Conservation (phyloP, 2,797 vertebrate genomes). For the Orestias chungarensis region DNA sequence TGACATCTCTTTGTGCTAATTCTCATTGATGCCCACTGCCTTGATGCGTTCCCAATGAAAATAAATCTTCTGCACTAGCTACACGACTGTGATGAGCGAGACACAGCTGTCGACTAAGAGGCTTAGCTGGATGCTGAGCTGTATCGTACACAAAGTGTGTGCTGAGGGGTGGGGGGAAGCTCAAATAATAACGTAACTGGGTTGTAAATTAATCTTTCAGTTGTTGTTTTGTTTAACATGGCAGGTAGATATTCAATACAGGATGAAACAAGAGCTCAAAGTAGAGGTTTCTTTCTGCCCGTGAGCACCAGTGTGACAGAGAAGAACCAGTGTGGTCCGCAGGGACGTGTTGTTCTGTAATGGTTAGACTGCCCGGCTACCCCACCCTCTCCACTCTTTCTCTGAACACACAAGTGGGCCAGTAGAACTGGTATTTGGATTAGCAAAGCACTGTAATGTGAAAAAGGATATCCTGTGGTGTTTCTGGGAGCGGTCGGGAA, state of each 20-base stretch:
- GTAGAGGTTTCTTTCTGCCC: conserved; percentile 5
- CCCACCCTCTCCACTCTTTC: conserved; percentile 55
- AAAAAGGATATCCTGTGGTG: conserved; percentile 64
- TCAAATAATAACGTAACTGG: conserved; percentile 25
- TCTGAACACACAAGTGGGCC: conserved; percentile 45
- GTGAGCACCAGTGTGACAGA: not conserved
- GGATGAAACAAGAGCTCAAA: conserved; percentile 8
- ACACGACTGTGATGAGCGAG: conserved; percentile 43
- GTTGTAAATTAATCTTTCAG: not conserved
- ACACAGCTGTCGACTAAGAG: conserved; percentile 58
- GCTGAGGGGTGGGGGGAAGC: not conserved
- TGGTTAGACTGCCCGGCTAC: conserved; percentile 30
- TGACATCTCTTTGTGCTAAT: not conserved
- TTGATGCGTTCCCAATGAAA: conserved; percentile 23
- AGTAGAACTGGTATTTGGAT: conserved; percentile 69
- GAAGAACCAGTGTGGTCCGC: conserved; percentile 27
- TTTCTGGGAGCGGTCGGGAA: conserved; percentile 61
- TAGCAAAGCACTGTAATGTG: conserved; percentile 44
- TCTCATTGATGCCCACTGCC: conserved; percentile 4
- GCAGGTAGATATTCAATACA: not conserved
- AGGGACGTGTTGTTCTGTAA: conserved; percentile 40
- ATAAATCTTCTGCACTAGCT: conserved; percentile 23
- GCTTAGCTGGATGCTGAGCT: conserved; percentile 47
- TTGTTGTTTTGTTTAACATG: not conserved
- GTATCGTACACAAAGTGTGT: conserved; percentile 14